Conservation (phyloP, 1,140 invertebrate genomes). For the Trichonephila inaurata region DNA sequence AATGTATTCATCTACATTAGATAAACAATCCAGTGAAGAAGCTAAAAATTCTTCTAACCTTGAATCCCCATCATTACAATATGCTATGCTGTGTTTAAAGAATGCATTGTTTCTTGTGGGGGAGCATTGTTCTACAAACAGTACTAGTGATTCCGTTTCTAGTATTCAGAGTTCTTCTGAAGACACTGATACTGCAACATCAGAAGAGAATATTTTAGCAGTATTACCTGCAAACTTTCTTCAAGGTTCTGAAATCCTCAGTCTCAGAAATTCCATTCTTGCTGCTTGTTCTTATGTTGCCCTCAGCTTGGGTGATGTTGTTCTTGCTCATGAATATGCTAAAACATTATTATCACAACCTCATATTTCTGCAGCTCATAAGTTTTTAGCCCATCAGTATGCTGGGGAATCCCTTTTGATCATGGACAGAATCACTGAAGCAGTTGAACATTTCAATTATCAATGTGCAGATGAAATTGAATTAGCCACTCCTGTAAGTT, state of each 20-base stretch:
- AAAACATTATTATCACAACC: slow-evolving; percentile 86
- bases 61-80: slow-evolving; percentile 93
- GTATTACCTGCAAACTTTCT: slow-evolving; percentile 74
- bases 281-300: slow-evolving; percentile 91
- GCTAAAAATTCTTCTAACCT: slow-evolving; percentile 48
- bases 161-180: neutral
- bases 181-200: neutral
- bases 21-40: slow-evolving; percentile 39
- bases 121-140: slow-evolving; percentile 45
- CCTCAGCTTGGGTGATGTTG: slow-evolving; percentile 91
- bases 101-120: slow-evolving; percentile 88
- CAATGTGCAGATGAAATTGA: slow-evolving; percentile 86
- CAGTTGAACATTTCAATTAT: slow-evolving; percentile 91
- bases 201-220: slow-evolving; percentile 39
- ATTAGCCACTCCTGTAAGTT: slow-evolving; percentile 80
- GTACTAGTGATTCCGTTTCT: neutral
- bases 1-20: slow-evolving; percentile 60
- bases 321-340: slow-evolving; percentile 89
- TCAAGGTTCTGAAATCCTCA: slow-evolving; percentile 71
- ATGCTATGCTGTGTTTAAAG: slow-evolving; percentile 91
- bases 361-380: slow-evolving; percentile 85
- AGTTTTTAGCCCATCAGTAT: slow-evolving; percentile 91
- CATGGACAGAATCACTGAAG: slow-evolving; percentile 90
- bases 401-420: slow-evolving; percentile 93
- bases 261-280: slow-evolving; percentile 84